Percentiles rank a stretch among this genome's conserved stretches.
Conservation (phyloP, 37 sponge, comb jelly and placozoan species). For the Chondrosia reniformis region DNA sequence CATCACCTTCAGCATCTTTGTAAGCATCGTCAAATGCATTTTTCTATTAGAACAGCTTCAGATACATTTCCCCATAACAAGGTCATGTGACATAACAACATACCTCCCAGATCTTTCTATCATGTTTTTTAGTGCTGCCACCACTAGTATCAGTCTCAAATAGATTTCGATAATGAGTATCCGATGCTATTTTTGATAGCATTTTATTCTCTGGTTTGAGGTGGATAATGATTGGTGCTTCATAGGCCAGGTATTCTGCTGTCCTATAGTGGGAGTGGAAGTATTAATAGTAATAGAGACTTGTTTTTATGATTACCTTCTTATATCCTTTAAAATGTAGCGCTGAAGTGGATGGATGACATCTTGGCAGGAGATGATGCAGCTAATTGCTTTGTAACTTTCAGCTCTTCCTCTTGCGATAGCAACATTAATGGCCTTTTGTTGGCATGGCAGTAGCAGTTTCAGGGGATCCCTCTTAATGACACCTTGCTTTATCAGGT, state of each 20-base stretch:
- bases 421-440: too few species aligned
- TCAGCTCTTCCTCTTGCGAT: too few species aligned
- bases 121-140: background rate
- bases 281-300: too few species aligned
- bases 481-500: too few species aligned
- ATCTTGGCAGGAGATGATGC: too few species aligned
- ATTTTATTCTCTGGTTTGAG: background rate
- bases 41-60: background rate
- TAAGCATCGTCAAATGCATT: background rate
- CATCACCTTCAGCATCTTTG: background rate
- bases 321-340: too few species aligned
- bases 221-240: constrained; percentile 11
- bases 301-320: too few species aligned
- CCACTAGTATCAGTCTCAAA: constrained; percentile 8
- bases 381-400: too few species aligned
- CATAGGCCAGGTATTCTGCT: background rate
- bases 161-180: background rate
- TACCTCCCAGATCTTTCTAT: background rate
- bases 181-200: background rate
- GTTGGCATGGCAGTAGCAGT: too few species aligned
- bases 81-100: background rate
- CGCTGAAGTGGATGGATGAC: too few species aligned
- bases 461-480: too few species aligned
- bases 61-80: background rate
- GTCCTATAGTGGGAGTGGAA: too few species aligned